Base-by-base conservation (phyloP, 2,797 vertebrate species). In the Lacerta agilis region DNA sequence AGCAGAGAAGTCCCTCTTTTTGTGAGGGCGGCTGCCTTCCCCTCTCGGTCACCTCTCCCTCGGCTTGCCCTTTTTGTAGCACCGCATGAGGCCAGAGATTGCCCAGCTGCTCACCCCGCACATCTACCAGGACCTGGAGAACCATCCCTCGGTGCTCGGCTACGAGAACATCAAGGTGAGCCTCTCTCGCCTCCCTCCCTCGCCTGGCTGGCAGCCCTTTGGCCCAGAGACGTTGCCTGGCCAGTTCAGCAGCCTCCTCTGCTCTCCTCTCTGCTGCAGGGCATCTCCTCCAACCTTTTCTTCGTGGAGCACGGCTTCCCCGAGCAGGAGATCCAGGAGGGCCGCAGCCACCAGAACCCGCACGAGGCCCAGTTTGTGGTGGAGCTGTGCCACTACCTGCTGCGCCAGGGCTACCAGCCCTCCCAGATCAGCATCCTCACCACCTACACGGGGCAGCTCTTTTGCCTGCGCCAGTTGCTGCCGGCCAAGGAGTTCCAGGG, bases 381-480 rank as follows among this genome's bases (percentile, higher is more conserved):
- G 23, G 97, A 96, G 69, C 96, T 99, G 64, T 99, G 98, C 94
- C 97, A 94, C 41, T 98, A 99, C 92, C 96, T 99, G 36, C 92
- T 99, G 79, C 91, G 93, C 82, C 99, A 99, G 94, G 98, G 97
- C 2, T 99, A 99, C 93, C 91, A 96, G 83, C 98, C 98, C 58
- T 97, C 98, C 73, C 98, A 98, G 96, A 98, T 99, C 93, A 99
- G 98, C 93, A 98, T 99, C 94, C 98, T 99, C 78, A 99, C 99
- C 17, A 99, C 98, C 78, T 99, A 99, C 3, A 98, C 97, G 0
- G 98, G 98, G 43, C 98, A 99, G 94, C 97, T 99, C 61, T 96
- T 97, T 94, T 98, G 98, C 92, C 96, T 99, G 91, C 97, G 96
- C 38, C 97, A 94, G 4, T 95, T 98, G 9, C 98, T 99, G 98